Conservation (phyloP, 1,140 invertebrate species). For the Hylaeus volcanicus region DNA sequence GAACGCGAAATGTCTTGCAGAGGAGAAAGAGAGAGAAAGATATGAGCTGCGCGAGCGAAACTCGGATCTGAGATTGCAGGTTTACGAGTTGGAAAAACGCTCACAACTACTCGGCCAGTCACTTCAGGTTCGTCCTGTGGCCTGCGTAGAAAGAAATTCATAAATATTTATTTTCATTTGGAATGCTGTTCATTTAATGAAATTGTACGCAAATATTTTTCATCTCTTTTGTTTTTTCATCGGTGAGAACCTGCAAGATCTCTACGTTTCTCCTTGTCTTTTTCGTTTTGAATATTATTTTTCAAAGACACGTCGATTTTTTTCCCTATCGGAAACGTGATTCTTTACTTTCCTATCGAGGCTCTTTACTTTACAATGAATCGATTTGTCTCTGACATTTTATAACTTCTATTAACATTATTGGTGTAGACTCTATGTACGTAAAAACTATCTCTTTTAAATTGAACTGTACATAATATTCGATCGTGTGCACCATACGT, state of each 20-base stretch:
- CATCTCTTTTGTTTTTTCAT: conserved; percentile 65
- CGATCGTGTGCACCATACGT: background rate
- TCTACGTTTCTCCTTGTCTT: conserved; percentile 64
- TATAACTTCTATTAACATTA: conserved; percentile 10
- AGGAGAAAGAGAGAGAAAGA: conserved; percentile 80
- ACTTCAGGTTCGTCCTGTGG: conserved; percentile 80
- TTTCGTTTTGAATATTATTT: conserved; percentile 46
- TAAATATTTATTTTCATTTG: conserved; percentile 67
- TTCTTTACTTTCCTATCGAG: background rate
- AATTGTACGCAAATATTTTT: conserved; percentile 45
- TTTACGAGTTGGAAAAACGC: conserved; percentile 81
- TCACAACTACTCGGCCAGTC: conserved; percentile 80
- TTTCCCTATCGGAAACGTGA: background rate
- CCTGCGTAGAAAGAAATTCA: conserved; percentile 72
- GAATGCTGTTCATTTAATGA: conserved; percentile 66
- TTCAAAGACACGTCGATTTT: conserved; percentile 32
- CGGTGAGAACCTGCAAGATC: conserved; percentile 69
- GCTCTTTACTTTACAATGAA: conserved; percentile 7
- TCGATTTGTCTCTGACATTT: conserved; percentile 15
- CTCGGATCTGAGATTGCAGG: conserved; percentile 80
- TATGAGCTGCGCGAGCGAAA: conserved; percentile 81
- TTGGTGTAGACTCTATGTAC: conserved; percentile 2
- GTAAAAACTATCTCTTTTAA: background rate
- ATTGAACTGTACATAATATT: background rate
- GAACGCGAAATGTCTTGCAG: conserved; percentile 80